Percentiles rank a stretch among this genome's conserved stretches.
Conservation (phyloP, 2,888 invertebrate genomes). For the Thereva unica region DNA sequence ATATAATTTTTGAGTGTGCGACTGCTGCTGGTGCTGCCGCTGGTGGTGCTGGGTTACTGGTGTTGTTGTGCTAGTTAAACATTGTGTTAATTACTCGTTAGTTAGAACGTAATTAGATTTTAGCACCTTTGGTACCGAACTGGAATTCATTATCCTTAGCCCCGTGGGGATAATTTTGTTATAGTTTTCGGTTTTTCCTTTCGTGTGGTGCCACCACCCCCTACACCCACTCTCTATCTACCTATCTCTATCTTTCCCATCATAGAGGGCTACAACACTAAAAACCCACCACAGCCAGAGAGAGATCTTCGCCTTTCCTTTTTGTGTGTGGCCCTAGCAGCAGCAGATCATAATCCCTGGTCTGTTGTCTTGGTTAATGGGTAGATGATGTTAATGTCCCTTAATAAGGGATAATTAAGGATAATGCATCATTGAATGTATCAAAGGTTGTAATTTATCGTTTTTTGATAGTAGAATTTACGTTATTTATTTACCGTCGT, state of each 20-base stretch:
- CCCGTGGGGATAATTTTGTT: conserved; percentile 28
- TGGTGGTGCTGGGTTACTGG: no score
- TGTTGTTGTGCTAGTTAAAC: conserved; percentile 15
- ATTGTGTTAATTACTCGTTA: conserved; percentile 31
- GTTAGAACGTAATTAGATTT: conserved; percentile 30
- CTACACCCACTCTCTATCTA: no score
- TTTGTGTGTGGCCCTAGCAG: no score
- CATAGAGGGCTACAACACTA: no score
- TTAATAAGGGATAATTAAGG: conserved; percentile 40
- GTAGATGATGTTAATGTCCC: conserved; percentile 39
- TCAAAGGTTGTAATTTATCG: not conserved
- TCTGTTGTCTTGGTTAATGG: conserved; percentile 36
- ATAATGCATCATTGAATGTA: conserved; percentile 33
- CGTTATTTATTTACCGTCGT: no score
- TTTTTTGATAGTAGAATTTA: no score
- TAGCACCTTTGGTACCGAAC: conserved; percentile 28
- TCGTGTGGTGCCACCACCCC: not conserved
- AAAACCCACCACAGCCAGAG: no score
- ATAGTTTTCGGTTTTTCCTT: conserved; percentile 34
- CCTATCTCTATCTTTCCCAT: no score
- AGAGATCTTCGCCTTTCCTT: no score
- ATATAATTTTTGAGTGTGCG: no score
- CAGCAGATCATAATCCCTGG: no score
- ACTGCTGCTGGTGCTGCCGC: no score
- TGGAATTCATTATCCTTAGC: conserved; percentile 29